Percentiles rank a stretch among this genome's conserved stretches.
These are phyloP conservation scores for Epinephelus fuscoguttatus DNA, from an alignment of 2,113 vertebrate genomes.

Conservation along the genomic window DNA sequence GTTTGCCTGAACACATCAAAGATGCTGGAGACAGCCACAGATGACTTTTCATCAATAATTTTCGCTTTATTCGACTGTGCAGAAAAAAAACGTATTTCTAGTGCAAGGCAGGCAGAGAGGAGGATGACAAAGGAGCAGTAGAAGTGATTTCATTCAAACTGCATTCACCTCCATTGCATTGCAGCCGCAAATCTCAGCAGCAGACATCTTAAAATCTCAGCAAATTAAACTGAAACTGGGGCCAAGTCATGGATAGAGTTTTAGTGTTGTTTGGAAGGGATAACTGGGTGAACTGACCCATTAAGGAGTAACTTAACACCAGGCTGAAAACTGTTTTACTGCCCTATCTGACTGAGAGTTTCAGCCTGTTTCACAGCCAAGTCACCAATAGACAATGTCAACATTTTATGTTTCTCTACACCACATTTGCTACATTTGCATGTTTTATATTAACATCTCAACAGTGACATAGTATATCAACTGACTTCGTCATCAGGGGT, in stretches of 20 bases:
- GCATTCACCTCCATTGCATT: conserved; percentile 12
- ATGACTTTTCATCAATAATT: conserved; percentile 62
- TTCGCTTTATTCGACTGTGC: conserved; percentile 46
- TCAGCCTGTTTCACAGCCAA: no score
- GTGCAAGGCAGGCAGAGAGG: conserved; percentile 28
- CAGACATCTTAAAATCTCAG: conserved; percentile 14
- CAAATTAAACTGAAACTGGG: conserved; percentile 8
- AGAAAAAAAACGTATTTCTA: conserved; percentile 44
- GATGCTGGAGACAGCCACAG: conserved; percentile 14
- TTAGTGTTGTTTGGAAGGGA: not conserved
- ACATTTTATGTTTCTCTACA: no score
- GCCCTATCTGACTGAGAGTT: no score
- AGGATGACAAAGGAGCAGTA: conserved; percentile 47
- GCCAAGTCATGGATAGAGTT: not conserved
- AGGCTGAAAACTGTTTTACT: no score
- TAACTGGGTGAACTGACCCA: not conserved
- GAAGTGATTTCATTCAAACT: conserved; percentile 49
- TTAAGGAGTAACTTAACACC: not conserved
- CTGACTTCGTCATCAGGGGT: no score
- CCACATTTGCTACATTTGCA: no score
- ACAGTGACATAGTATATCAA: no score
- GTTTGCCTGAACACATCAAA: conserved; percentile 36
- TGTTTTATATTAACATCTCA: no score
- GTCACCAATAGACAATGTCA: no score
- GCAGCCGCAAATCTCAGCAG: conserved; percentile 15